Conservation (phyloP, 1,140 invertebrate genomes). For the Nebria ingens region DNA sequence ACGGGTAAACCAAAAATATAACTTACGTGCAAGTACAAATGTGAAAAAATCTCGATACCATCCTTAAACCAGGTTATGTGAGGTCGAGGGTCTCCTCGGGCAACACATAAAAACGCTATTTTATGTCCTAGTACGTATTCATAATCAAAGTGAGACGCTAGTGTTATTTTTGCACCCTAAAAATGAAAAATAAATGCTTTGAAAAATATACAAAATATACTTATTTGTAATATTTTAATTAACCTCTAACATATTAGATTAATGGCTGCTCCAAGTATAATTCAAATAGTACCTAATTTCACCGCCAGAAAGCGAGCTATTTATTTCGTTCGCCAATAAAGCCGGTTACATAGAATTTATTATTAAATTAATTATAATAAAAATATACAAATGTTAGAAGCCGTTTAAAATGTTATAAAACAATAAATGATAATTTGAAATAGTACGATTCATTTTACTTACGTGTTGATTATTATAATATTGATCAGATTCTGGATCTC, state of each 20-base stretch:
- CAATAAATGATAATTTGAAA: no score
- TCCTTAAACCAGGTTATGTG: conserved; percentile 91
- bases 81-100: conserved; percentile 70
- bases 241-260: neutral
- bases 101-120: conserved; percentile 82
- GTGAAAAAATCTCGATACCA: conserved; percentile 77
- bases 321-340: no score
- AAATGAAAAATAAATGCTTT: conserved; percentile 18
- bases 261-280: no score
- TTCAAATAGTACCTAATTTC: no score
- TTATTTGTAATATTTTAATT: neutral
- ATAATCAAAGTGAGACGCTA: conserved; percentile 85
- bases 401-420: no score
- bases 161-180: conserved; percentile 82
- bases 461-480: conserved; percentile 83
- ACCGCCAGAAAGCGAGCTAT: no score
- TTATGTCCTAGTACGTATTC: conserved; percentile 89
- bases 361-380: no score
- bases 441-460: conserved; percentile 41
- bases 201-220: conserved; percentile 9
- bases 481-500: conserved; percentile 74
- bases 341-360: no score
- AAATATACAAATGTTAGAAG: no score
- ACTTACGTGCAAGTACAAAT: conserved; percentile 79
- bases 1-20: conserved; percentile 8